Percentiles rank a stretch among this genome's conserved stretches.
These are phyloP conservation scores for Acipenser ruthenus DNA, from an alignment of 2,797 vertebrate genomes.

Conservation along the genomic window DNA sequence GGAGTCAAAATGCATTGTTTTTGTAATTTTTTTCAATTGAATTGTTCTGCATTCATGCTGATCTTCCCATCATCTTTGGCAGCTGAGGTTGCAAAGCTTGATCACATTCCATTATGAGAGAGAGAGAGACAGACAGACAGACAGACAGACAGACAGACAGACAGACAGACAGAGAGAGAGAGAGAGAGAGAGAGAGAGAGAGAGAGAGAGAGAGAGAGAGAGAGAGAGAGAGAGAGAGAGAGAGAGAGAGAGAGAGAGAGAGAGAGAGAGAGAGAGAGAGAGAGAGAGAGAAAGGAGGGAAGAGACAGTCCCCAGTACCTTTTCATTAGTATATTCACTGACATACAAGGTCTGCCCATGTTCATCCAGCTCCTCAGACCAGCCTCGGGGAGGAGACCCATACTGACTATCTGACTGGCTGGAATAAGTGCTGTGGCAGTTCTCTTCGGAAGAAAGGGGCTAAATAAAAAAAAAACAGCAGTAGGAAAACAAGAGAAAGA, in stretches of 20 bases:
- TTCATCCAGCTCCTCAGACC: constrained; percentile 76
- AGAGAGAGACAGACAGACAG: not conserved
- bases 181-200: not conserved
- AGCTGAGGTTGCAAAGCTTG: too few species aligned
- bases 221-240: not conserved
- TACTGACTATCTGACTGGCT: constrained; percentile 74
- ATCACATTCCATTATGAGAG: not conserved
- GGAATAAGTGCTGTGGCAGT: constrained; percentile 64
- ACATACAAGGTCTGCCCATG: constrained; percentile 72
- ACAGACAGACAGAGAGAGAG: too few species aligned
- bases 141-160: too few species aligned
- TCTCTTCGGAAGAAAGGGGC: constrained; percentile 67
- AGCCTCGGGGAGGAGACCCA: constrained; percentile 70
- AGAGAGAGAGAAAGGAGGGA: too few species aligned
- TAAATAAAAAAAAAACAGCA: constrained; percentile 25
- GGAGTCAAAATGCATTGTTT: too few species aligned
- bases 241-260: not conserved
- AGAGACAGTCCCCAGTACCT: constrained; percentile 50
- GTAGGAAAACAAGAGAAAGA: not conserved
- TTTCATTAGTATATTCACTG: constrained; percentile 77
- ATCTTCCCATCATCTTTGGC: too few species aligned
- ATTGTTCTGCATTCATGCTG: too few species aligned
- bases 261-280: not conserved
- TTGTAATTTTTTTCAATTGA: too few species aligned
- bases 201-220: not conserved